Conservation (phyloP, 1,140 invertebrate genomes). For the Eurosta solidaginis region DNA sequence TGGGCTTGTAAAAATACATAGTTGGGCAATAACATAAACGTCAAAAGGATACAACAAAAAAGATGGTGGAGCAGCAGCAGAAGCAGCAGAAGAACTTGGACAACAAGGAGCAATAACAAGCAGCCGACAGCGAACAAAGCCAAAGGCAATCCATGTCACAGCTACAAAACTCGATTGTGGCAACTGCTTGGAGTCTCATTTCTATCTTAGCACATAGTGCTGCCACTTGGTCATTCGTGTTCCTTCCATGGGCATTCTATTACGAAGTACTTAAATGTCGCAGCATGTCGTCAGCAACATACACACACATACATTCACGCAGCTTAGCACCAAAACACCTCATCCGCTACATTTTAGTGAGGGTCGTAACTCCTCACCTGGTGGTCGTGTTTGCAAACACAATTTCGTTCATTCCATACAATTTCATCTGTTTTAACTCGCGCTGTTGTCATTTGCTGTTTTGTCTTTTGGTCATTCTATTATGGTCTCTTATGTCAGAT, state of each 20-base stretch:
- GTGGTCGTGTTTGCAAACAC: constrained; percentile 16
- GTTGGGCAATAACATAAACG: not conserved
- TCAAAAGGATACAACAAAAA: not conserved
- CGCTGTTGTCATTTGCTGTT: not conserved
- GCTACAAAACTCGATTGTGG: not conserved
- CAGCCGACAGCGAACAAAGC: not conserved
- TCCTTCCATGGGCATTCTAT: not conserved
- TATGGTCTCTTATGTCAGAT: constrained; percentile 23
- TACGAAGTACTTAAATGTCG: not conserved
- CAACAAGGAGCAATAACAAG: constrained; percentile 18
- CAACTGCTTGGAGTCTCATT: not conserved
- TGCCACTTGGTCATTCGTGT: not conserved
- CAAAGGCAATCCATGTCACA: not conserved
- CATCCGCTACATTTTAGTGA: not conserved
- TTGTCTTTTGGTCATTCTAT: constrained; percentile 25
- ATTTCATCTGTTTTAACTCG: not conserved
- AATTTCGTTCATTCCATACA: not conserved
- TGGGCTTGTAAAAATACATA: not conserved
- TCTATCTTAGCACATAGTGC: not conserved
- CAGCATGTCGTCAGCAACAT: not conserved
- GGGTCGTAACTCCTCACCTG: not conserved
- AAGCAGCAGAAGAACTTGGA: not conserved
- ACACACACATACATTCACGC: not conserved
- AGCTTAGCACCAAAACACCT: not conserved
- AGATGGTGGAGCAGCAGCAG: not conserved